phyloP scores from a whole-genome alignment of 1,140 invertebrate species.

The Cydia amplana region DNA sequence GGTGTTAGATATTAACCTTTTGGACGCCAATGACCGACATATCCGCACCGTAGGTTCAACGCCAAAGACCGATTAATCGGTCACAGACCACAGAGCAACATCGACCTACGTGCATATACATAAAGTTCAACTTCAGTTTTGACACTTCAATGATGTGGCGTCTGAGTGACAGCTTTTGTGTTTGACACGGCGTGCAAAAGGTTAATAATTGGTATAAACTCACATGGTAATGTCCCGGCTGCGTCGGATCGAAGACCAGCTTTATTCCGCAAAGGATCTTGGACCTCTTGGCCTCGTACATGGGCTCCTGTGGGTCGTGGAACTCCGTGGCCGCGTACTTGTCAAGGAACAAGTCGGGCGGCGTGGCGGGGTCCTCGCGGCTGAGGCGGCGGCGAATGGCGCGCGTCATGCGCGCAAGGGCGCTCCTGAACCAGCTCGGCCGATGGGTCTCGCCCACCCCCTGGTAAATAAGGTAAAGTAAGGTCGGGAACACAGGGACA shows the following conservation, averaged over 20 bases:
- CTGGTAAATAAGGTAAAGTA: slow-evolving; percentile 36
- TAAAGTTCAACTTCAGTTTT: too few relatives aligned
- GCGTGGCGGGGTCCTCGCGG: slow-evolving; percentile 56
- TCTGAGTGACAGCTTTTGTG: too few relatives aligned
- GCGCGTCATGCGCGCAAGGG: slow-evolving; percentile 42
- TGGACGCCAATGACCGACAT: too few relatives aligned
- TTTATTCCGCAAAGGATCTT: slow-evolving; percentile 79
- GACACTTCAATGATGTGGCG: too few relatives aligned
- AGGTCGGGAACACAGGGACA: too few relatives aligned
- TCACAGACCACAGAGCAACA: too few relatives aligned
- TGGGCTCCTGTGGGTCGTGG: slow-evolving; percentile 68
- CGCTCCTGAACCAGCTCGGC: slow-evolving; percentile 48
- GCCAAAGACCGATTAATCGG: too few relatives aligned
- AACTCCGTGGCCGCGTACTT: slow-evolving; percentile 78
- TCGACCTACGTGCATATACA: too few relatives aligned
- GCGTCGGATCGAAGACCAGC: slow-evolving; percentile 83
- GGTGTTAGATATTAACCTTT: too few relatives aligned
- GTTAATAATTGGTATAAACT: slow-evolving; percentile 38
- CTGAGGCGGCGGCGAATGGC: slow-evolving; percentile 53
- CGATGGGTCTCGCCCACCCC: slow-evolving; percentile 41
- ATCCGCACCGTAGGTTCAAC: too few relatives aligned
- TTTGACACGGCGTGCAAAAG: too few relatives aligned
- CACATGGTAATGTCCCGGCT: slow-evolving; percentile 81
- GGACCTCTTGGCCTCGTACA: slow-evolving; percentile 63
- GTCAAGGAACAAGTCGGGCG: slow-evolving; percentile 83